Base-by-base conservation (phyloP, 2,888 invertebrate species). In the Napeogenes sylphis region DNA sequence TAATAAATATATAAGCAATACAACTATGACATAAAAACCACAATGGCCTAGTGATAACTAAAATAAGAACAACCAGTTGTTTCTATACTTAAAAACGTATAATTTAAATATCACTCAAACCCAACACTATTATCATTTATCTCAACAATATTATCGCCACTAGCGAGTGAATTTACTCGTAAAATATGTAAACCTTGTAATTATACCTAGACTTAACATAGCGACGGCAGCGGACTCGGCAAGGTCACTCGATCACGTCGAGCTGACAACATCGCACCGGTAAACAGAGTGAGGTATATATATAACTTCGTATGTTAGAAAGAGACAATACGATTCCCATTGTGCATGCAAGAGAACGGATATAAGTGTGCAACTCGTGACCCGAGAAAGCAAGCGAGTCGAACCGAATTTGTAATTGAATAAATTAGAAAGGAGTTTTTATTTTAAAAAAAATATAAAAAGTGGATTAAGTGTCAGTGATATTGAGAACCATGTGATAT, bases 261-360 rank as follows among this genome's bases (percentile, higher is more conserved):
- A 72, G 76, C 76, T 83, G 86, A 81, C 88, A 87, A 88, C 87
- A 82, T 76, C 83, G 85, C 85, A 70, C 70, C 62, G 73, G 5
- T 58, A 58, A 70, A 82, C 64, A 65, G 79, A 79, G 79, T 75
- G n/a, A 69, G 69, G 32, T 30, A 65, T 66, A 77, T 21, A 45
- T 21, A 6, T 21, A 55, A 45, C n/a, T 3, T 0, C 6, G 12
- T 30, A 60, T 2, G 71, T 59, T 64, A 69, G 75, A 87, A 68
- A 66, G 81, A 80, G 86, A 88, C 61, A 70, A 75, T 75, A 70
- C 59, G 54, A 80, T 78, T 84, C 76, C 76, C 78, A 84, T 85
- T 86, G 83, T 86, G 82, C 87, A 84, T 84, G 87, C 83, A 83
- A 81, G 82, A 81, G 86, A 89, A 85, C 89, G 85, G 87, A 84